Conservation (phyloP, 2,888 invertebrate genomes). For the Hemicrepidius hirtus region DNA sequence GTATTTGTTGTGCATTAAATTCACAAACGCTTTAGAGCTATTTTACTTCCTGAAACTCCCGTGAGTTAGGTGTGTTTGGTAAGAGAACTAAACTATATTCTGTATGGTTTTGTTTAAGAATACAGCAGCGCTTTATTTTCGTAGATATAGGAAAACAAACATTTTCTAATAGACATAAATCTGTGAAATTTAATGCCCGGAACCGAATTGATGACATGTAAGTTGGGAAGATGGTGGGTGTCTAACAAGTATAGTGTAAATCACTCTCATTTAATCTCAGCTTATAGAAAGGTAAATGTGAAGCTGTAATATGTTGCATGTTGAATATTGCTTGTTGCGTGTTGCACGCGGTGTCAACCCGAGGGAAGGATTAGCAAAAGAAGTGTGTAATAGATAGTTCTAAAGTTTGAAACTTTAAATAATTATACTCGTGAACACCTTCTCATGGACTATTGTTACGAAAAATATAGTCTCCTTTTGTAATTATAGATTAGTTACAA, state of each 20-base stretch:
- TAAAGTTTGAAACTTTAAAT: slow-evolving; percentile 17
- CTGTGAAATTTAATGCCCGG: background rate
- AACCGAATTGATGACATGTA: background rate
- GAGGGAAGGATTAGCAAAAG: slow-evolving; percentile 17
- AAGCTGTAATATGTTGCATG: slow-evolving; percentile 28
- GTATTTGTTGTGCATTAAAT: background rate
- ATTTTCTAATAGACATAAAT: no score
- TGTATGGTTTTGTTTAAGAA: no score
- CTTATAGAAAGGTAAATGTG: slow-evolving; percentile 25
- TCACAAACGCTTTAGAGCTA: background rate
- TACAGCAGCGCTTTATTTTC: no score
- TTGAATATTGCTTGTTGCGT: slow-evolving; percentile 24
- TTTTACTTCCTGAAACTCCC: background rate
- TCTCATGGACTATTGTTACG: slow-evolving; percentile 11
- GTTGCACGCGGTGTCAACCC: slow-evolving; percentile 25
- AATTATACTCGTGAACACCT: slow-evolving; percentile 17
- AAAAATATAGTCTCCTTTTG: background rate
- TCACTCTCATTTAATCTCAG: slow-evolving; percentile 19
- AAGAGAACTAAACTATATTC: no score
- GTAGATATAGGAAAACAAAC: no score
- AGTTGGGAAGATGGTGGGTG: background rate
- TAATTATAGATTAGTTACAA: no score
- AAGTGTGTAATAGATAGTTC: slow-evolving; percentile 18
- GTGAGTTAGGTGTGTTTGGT: no score
- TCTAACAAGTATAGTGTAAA: slow-evolving; percentile 14